These are phyloP conservation scores for Dromaius novaehollandiae DNA, from an alignment of 2,113 vertebrate species.

Conservation along the genomic window DNA sequence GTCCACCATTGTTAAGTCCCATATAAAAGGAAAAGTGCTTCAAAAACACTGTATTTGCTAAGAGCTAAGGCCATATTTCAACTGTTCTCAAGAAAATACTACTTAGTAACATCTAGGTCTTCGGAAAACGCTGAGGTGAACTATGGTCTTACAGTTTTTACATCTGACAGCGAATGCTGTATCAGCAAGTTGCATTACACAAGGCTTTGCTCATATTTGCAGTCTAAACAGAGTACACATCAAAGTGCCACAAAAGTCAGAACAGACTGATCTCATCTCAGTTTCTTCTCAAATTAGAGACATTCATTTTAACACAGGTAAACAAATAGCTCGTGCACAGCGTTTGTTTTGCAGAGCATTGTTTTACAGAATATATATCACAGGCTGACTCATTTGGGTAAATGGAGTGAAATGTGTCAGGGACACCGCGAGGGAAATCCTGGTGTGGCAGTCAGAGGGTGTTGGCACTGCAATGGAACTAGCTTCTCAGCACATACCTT, in stretches of 20 bases:
- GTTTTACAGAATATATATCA: neutral
- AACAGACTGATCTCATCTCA: neutral
- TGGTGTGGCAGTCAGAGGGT: neutral
- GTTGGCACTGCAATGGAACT: neutral
- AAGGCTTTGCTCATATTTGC: neutral
- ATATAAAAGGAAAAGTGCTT: neutral
- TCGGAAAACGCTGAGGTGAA: neutral
- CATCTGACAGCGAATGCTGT: neutral
- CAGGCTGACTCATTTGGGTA: neutral
- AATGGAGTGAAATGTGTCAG: neutral
- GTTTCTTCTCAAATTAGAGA: neutral
- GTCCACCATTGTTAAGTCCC: neutral
- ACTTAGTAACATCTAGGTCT: neutral
- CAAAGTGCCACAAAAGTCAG: neutral
- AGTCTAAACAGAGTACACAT: neutral
- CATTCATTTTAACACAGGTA: neutral
- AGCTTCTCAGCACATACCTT: slow-evolving; percentile 12
- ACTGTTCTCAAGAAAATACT: neutral
- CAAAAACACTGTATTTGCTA: neutral
- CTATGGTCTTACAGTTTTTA: neutral
- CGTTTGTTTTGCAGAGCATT: neutral
- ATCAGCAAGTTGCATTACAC: neutral
- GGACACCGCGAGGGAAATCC: neutral
- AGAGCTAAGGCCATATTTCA: neutral
- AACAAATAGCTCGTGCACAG: neutral